Percentiles rank a stretch among this genome's conserved stretches.
phyloP scores from a whole-genome alignment of 1,140 invertebrate species.

The Chironomus tepperi region DNA sequence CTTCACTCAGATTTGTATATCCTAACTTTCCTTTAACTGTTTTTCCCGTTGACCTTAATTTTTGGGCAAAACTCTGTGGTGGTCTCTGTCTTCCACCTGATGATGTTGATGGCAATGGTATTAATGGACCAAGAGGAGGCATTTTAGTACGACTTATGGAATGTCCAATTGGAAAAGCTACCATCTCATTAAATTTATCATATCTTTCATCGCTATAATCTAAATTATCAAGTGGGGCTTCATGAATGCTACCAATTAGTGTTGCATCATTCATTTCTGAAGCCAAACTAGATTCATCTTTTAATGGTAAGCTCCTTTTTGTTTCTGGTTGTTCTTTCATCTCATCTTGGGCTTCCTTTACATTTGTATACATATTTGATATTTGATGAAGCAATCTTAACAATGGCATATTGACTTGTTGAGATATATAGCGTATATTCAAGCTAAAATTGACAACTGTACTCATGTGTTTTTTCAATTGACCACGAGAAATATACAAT shows the following conservation, averaged over 20 bases:
- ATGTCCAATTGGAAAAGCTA: conserved; percentile 21
- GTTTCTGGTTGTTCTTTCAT: conserved; percentile 60
- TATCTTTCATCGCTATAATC: conserved; percentile 36
- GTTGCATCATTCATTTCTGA: conserved; percentile 56
- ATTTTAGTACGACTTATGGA: conserved; percentile 23
- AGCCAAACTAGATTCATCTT: conserved; percentile 43
- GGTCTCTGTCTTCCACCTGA: conserved; percentile 59
- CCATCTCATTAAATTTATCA: conserved; percentile 39
- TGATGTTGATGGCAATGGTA: conserved; percentile 44
- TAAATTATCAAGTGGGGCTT: conserved; percentile 36
- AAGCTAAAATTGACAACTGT: conserved; percentile 81
- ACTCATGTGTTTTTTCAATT: conserved; percentile 81
- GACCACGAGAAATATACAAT: conserved; percentile 73
- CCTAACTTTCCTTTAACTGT: conserved; percentile 60
- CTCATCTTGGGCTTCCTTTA: conserved; percentile 87
- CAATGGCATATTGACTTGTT: conserved; percentile 92
- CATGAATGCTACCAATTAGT: conserved; percentile 34
- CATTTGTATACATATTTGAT: conserved; percentile 95
- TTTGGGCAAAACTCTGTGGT: conserved; percentile 73
- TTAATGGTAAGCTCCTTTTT: conserved; percentile 38
- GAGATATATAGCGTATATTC: conserved; percentile 77
- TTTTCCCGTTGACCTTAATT: conserved; percentile 71
- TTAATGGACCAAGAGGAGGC: conserved; percentile 21
- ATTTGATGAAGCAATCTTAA: conserved; percentile 90
- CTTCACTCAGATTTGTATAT: conserved; percentile 44